Evolutionary conservation across 2,888 invertebrate genomes (phyloP).

Genomic region (Leptinotarsa tumamoca): DNA sequence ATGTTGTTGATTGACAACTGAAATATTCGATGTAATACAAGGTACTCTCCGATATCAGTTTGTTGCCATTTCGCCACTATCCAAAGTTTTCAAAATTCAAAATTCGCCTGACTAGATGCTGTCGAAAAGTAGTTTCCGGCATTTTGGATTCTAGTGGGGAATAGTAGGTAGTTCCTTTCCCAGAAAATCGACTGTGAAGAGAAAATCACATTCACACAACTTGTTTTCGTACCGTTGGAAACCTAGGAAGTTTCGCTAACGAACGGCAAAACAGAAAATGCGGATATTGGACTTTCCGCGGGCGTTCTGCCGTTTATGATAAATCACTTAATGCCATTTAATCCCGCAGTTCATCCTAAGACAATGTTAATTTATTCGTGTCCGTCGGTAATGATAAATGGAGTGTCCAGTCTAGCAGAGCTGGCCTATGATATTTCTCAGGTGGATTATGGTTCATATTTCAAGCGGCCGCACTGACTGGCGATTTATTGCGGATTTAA

Average conservation of each 20-base stretch:
- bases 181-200: too few relatives aligned
- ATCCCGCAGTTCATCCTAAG: constrained; percentile 60
- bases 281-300: constrained; percentile 61
- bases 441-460: constrained; percentile 48
- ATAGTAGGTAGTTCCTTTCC: too few relatives aligned
- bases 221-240: not conserved
- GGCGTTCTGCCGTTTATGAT: constrained; percentile 59
- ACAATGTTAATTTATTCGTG: constrained; percentile 63
- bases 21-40: too few relatives aligned
- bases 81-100: too few relatives aligned
- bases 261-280: constrained; percentile 53
- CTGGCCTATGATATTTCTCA: constrained; percentile 54
- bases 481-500: constrained; percentile 48
- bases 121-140: too few relatives aligned
- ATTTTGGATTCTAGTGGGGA: too few relatives aligned
- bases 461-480: constrained; percentile 16
- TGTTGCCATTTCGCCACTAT: too few relatives aligned
- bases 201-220: too few relatives aligned
- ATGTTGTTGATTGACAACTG: too few relatives aligned
- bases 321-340: constrained; percentile 62
- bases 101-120: too few relatives aligned
- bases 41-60: too few relatives aligned
- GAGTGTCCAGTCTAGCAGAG: constrained; percentile 57
- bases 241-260: constrained; percentile 39
- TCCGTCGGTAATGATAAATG: constrained; percentile 62